Base-by-base conservation (phyloP, 2,888 invertebrate genomes). In the Mesoligia furuncula region DNA sequence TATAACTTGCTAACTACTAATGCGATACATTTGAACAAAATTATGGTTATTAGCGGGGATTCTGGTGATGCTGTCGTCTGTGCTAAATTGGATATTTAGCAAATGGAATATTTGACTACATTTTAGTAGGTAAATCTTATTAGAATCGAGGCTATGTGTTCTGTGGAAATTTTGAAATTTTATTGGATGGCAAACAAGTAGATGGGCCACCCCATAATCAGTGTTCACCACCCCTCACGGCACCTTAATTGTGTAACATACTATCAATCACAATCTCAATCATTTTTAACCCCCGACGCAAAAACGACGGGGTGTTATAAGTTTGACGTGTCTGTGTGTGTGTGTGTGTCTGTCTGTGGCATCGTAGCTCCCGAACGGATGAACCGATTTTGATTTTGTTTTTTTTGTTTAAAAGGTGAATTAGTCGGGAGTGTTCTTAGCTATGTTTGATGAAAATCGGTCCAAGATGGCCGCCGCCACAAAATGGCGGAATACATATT, bases 1-100 rank as follows among this genome's bases (percentile, higher is more conserved):
- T 87, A 87, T 85, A 87, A 87, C 81, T 87, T 86, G 77, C 62
- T 20, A 81, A 86, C 83, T 80, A 83, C 73, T 80, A 83, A 77
- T 81, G 71, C 48, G 68, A 66, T 66, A 59, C 80, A 74, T 83
- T 87, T 87, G 77, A 86, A 87, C 87, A 86, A 86, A 86, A 86
- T 87, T 75, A 83, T 64, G 36, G 54, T 76, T 74, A 69, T 59
- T 59, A 66, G 61, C 68, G 36, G 48, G 70, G n/a, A 71, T 76
- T 27, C 45, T 57, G 39, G 59, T 31, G 48, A 78, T 31, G 39
- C 45, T 75, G 27, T 45, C 20, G 27, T 27, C 27, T 51, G 61
- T 48, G 17, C 42, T 72, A 64, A 77, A 70, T 77, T 70, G 57
- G 51, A 67, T 65, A 59, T 80, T 51, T 48, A 31, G n/a, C 51